A percentile compares a stretch with the other conserved stretches of the same genome.
These are phyloP conservation scores for Crocidura indochinensis DNA, from an alignment of 2,797 vertebrate genomes.

Conservation along the genomic window DNA sequence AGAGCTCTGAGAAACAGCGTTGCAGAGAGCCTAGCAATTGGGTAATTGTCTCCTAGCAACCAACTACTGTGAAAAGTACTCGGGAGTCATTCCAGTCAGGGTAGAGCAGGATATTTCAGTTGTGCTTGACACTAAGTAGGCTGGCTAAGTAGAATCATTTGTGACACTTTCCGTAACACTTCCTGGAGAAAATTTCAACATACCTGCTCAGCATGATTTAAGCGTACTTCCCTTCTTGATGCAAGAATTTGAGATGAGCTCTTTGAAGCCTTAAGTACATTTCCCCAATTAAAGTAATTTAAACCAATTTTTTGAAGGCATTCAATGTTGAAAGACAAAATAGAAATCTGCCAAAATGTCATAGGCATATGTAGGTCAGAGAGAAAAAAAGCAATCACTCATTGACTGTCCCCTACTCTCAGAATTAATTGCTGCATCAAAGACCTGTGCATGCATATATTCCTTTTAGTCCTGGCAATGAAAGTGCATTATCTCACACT, in stretches of 20 bases:
- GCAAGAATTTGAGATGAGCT: conserved; percentile 57
- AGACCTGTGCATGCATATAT: conserved; percentile 28
- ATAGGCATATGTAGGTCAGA: conserved; percentile 23
- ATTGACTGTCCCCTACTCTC: not conserved
- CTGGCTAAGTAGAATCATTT: not conserved
- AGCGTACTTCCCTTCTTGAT: conserved; percentile 56
- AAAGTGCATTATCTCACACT: conserved; percentile 4
- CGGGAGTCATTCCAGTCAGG: conserved; percentile 66
- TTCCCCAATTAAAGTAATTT: conserved; percentile 61
- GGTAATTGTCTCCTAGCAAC: conserved; percentile 79
- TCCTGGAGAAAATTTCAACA: conserved; percentile 59
- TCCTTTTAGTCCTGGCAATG: not conserved
- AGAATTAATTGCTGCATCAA: not conserved
- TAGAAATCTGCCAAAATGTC: conserved; percentile 6
- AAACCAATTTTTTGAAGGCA: conserved; percentile 55
- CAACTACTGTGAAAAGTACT: conserved; percentile 67
- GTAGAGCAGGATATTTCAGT: conserved; percentile 51
- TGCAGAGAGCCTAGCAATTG: conserved; percentile 69
- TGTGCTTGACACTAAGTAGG: conserved; percentile 55
- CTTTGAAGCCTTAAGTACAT: conserved; percentile 47
- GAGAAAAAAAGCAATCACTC: not conserved
- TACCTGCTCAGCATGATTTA: conserved; percentile 59
- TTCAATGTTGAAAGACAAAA: conserved; percentile 47
- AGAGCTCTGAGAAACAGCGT: conserved; percentile 63
- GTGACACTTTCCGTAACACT: conserved; percentile 58